Conservation (phyloP, 1,140 invertebrate genomes). For the Drepana arcuata region DNA sequence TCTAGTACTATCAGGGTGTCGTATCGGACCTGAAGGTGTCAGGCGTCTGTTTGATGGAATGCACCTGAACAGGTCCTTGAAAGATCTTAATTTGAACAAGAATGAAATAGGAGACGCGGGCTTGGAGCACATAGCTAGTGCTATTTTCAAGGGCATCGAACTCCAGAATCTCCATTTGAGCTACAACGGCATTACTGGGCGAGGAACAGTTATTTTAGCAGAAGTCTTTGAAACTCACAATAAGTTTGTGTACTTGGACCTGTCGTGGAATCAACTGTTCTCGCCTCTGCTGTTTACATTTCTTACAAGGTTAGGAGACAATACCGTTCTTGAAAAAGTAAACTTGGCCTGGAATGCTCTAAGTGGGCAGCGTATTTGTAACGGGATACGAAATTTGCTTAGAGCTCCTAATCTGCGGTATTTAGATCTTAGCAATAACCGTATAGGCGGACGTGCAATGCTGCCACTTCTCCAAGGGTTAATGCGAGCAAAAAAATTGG, state of each 20-base stretch:
- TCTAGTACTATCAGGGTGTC: constrained; percentile 56
- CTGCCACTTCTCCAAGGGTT: constrained; percentile 18
- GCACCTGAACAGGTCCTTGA: constrained; percentile 29
- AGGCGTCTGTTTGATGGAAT: constrained; percentile 37
- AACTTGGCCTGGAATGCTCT: constrained; percentile 48
- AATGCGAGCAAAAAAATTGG: constrained; percentile 37
- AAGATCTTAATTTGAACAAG: constrained; percentile 45
- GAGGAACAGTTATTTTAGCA: constrained; percentile 35
- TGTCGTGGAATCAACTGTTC: constrained; percentile 65
- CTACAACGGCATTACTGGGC: constrained; percentile 54
- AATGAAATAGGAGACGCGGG: constrained; percentile 60
- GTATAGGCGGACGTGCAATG: constrained; percentile 28
- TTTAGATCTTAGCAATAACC: constrained; percentile 46
- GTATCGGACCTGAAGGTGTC: constrained; percentile 52
- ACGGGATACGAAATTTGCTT: constrained; percentile 25
- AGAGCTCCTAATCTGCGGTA: constrained; percentile 23
- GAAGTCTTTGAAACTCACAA: constrained; percentile 53
- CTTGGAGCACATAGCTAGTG: constrained; percentile 31
- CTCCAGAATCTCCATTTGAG: constrained; percentile 50
- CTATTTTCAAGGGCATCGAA: constrained; percentile 38
- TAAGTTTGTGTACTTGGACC: constrained; percentile 53
- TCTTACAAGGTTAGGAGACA: constrained; percentile 25
- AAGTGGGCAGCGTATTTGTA: constrained; percentile 20
- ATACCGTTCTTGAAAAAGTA: constrained; percentile 28
- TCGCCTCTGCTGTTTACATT: constrained; percentile 25